Conservation (phyloP, 2,888 invertebrate genomes). For the Eristalinus aeneus region DNA sequence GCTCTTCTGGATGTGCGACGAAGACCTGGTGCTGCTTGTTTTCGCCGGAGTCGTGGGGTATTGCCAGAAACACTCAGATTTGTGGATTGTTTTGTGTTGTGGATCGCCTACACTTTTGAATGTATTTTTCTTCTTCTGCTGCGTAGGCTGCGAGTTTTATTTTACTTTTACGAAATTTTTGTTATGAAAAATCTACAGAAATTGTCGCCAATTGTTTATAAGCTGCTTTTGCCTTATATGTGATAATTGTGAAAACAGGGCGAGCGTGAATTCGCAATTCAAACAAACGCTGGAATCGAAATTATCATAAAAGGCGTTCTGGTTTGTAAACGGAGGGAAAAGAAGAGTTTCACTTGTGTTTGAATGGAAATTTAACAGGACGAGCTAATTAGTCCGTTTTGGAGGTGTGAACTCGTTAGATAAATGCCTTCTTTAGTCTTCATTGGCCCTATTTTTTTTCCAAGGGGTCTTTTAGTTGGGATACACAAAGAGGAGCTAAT, state of each 20-base stretch:
- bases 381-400: not conserved
- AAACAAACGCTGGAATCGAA: not conserved
- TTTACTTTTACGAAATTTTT: conserved; percentile 22
- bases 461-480: too few relatives aligned
- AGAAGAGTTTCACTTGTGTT: not conserved
- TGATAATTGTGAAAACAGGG: conserved; percentile 33
- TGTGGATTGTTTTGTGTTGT: conserved; percentile 61
- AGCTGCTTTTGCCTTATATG: conserved; percentile 55
- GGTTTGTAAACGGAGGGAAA: not conserved
- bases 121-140: not conserved
- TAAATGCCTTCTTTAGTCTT: not conserved
- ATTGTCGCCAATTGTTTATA: conserved; percentile 43
- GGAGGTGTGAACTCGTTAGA: not conserved
- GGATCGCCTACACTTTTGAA: conserved; percentile 66
- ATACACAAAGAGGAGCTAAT: too few relatives aligned
- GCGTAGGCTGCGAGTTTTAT: conserved; percentile 52
- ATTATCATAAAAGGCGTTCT: not conserved
- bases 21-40: conserved; percentile 1
- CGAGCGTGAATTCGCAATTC: conserved; percentile 11
- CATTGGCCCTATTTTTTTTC: too few relatives aligned
- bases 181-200: conserved; percentile 24
- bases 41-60: conserved; percentile 16
- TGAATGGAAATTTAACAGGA: not conserved
- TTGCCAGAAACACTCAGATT: conserved; percentile 58
- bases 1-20: not conserved